These are phyloP conservation scores for Tylochromis polylepis DNA, from an alignment of 2,113 vertebrate genomes.

Conservation along the genomic window DNA sequence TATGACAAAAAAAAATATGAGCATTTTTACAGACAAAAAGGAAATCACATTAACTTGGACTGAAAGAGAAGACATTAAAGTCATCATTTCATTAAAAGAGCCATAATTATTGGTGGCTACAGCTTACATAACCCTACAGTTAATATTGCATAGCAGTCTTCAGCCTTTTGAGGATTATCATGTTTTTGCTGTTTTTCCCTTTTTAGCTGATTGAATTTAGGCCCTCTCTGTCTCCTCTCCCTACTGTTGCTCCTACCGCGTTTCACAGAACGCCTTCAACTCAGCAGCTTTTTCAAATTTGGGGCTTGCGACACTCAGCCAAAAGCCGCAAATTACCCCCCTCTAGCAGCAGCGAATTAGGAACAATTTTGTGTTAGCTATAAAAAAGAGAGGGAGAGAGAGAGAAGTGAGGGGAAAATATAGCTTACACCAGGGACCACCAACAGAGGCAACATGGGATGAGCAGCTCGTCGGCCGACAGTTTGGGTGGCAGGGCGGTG, in stretches of 20 bases:
- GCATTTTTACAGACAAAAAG: conserved; percentile 1
- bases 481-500: conserved; percentile 77
- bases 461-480: conserved; percentile 61
- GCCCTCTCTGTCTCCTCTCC: conserved; percentile 16
- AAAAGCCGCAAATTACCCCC: conserved; percentile 82
- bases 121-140: conserved; percentile 34
- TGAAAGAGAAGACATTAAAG: conserved; percentile 28
- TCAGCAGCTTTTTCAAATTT: conserved; percentile 81
- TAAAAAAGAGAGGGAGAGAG: conserved; percentile 72
- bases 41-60: conserved; percentile 7
- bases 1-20: background rate
- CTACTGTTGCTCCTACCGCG: conserved; percentile 43
- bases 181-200: conserved; percentile 49
- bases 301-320: conserved; percentile 77
- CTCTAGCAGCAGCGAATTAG: conserved; percentile 82
- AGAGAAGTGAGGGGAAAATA: conserved; percentile 75
- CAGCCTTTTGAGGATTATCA: conserved; percentile 43
- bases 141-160: conserved; percentile 32
- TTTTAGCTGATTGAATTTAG: conserved; percentile 52
- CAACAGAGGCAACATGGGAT: conserved; percentile 72
- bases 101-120: conserved; percentile 38
- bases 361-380: conserved; percentile 83
- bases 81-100: conserved; percentile 42
- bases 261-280: conserved; percentile 68
- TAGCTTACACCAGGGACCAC: conserved; percentile 78